Percentiles rank a stretch among this genome's conserved stretches.
Conservation (phyloP, 2,888 invertebrate species). For the Eupithecia abbreviata region DNA sequence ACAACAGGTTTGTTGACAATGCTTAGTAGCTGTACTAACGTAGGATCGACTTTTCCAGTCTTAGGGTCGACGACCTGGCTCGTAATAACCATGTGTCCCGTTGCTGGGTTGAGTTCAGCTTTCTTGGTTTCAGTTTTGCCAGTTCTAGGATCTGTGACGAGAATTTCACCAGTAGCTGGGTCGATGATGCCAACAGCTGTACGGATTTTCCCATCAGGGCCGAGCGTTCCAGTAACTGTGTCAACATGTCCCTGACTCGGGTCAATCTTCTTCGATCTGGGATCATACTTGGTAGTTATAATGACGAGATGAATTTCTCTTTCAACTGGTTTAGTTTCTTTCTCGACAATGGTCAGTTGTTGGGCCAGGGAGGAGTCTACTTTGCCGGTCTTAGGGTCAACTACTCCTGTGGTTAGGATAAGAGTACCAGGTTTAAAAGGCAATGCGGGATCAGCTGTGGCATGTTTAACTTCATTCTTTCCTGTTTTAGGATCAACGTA, state of each 20-base stretch:
- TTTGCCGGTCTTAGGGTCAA: slow-evolving; percentile 85
- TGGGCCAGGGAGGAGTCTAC: slow-evolving; percentile 81
- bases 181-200: slow-evolving; percentile 87
- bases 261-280: slow-evolving; percentile 78
- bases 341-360: slow-evolving; percentile 81
- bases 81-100: slow-evolving; percentile 83
- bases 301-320: slow-evolving; percentile 84
- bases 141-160: slow-evolving; percentile 73
- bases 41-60: slow-evolving; percentile 85
- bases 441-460: slow-evolving; percentile 78
- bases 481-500: slow-evolving; percentile 81
- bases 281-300: slow-evolving; percentile 85
- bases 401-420: slow-evolving; percentile 80
- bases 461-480: slow-evolving; percentile 82
- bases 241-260: slow-evolving; percentile 74
- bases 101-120: slow-evolving; percentile 80
- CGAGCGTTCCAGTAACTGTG: slow-evolving; percentile 85
- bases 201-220: slow-evolving; percentile 76
- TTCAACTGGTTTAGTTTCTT: slow-evolving; percentile 70
- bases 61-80: slow-evolving; percentile 83
- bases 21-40: slow-evolving; percentile 78
- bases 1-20: slow-evolving; percentile 75
- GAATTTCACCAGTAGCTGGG: slow-evolving; percentile 83
- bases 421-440: slow-evolving; percentile 82
- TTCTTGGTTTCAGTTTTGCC: slow-evolving; percentile 84